These are phyloP conservation scores for Eufriesea mexicana DNA, from an alignment of 1,140 invertebrate species.

Conservation along the genomic window DNA sequence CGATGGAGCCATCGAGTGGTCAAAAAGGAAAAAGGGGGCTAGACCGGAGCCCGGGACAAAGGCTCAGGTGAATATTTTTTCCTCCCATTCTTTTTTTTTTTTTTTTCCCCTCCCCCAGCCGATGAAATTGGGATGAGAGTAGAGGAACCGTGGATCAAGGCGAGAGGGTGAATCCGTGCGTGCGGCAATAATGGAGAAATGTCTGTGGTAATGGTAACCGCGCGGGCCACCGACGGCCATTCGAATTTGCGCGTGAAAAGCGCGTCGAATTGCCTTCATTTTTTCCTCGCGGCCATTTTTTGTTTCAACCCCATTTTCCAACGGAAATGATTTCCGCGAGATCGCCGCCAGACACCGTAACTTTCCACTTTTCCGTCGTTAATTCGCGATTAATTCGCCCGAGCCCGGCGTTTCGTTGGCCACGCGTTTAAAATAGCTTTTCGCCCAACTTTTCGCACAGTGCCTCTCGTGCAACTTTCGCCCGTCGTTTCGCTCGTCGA, in stretches of 20 bases:
- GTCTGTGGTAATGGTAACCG: conserved; percentile 15
- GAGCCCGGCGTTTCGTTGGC: background rate
- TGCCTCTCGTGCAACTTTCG: background rate
- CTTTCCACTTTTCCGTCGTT: background rate
- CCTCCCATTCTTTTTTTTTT: background rate
- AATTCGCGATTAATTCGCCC: conserved; percentile 41
- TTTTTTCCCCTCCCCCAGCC: background rate
- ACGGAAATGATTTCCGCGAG: background rate
- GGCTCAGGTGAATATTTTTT: conserved; percentile 1
- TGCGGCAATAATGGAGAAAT: conserved; percentile 7
- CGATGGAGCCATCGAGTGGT: conserved; percentile 23
- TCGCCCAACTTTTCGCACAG: background rate
- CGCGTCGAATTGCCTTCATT: conserved; percentile 24
- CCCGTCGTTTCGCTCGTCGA: no score
- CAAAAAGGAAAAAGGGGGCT: background rate
- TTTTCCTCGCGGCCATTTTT: background rate
- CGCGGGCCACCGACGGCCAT: background rate
- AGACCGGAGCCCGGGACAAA: background rate
- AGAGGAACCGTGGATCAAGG: no score
- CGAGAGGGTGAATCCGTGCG: background rate
- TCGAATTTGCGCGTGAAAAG: conserved; percentile 33
- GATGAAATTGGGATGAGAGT: no score
- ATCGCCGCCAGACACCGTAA: background rate
- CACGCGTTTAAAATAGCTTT: background rate
- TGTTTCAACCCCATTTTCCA: conserved; percentile 19